These are phyloP conservation scores for Coreoperca whiteheadi DNA, from an alignment of 2,113 vertebrate species.

Conservation along the genomic window DNA sequence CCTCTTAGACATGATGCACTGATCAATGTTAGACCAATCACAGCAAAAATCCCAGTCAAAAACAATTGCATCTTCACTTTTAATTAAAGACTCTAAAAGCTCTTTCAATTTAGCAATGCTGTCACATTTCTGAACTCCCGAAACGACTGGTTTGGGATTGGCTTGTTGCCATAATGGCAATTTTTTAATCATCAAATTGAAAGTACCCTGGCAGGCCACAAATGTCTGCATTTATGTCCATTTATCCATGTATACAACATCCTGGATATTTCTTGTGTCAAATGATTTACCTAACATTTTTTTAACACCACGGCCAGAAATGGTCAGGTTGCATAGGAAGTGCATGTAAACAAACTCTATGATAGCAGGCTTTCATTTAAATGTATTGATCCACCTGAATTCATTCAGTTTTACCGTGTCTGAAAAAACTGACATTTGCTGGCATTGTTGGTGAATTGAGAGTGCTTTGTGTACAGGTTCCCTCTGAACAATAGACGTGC, in stretches of 20 bases:
- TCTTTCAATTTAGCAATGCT: neutral
- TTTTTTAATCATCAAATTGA: neutral
- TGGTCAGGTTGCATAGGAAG: neutral
- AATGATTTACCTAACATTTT: neutral
- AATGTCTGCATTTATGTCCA: neutral
- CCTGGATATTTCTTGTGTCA: neutral
- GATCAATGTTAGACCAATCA: constrained; percentile 6
- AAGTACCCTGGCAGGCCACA: neutral
- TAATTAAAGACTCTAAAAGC: neutral
- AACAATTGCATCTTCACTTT: neutral
- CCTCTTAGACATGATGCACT: constrained; percentile 14
- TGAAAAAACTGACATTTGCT: neutral
- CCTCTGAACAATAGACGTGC: constrained; percentile 19
- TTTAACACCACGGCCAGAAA: neutral
- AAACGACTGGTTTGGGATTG: neutral
- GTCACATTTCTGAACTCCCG: neutral
- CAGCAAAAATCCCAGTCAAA: neutral
- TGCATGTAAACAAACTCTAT: neutral
- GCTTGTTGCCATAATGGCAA: neutral
- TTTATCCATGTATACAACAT: neutral
- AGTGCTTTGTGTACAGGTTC: constrained; percentile 3
- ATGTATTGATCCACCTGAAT: neutral
- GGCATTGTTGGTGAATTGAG: neutral
- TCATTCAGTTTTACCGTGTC: neutral
- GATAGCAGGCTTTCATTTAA: neutral